These are phyloP conservation scores for Anseranas semipalmata DNA, from an alignment of 2,113 vertebrate species.

Conservation along the genomic window DNA sequence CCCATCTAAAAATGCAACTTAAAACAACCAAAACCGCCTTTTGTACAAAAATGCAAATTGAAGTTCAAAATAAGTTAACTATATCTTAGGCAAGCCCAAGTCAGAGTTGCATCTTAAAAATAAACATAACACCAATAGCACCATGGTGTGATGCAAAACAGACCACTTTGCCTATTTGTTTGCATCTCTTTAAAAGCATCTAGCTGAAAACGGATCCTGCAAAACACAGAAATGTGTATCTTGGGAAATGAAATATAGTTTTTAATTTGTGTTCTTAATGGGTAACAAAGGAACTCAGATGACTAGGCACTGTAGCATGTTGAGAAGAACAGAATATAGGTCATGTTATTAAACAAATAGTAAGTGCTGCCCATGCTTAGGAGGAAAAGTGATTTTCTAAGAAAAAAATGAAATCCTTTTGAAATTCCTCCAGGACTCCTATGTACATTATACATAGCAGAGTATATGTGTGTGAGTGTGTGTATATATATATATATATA, in stretches of 20 bases:
- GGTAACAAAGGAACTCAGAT: neutral
- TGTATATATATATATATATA: no score
- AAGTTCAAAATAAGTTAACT: neutral
- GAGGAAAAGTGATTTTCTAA: neutral
- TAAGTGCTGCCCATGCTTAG: neutral
- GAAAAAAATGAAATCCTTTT: neutral
- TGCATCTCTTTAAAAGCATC: neutral
- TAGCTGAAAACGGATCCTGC: neutral
- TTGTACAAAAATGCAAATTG: neutral
- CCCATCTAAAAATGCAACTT: neutral
- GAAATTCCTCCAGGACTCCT: neutral
- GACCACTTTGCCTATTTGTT: neutral
- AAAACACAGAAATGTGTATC: neutral
- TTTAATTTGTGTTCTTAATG: neutral
- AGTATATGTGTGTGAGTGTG: neutral
- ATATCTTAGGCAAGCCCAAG: neutral
- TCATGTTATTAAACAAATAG: neutral
- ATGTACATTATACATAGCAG: neutral
- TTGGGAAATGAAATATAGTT: neutral
- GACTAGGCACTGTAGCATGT: neutral
- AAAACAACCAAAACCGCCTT: neutral
- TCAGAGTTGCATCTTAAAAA: neutral
- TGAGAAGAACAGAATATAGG: neutral
- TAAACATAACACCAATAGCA: neutral
- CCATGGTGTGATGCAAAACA: neutral